Evolutionary conservation across 2,888 invertebrate genomes (phyloP).

Genomic region (Ornithoptera alexandrae): DNA sequence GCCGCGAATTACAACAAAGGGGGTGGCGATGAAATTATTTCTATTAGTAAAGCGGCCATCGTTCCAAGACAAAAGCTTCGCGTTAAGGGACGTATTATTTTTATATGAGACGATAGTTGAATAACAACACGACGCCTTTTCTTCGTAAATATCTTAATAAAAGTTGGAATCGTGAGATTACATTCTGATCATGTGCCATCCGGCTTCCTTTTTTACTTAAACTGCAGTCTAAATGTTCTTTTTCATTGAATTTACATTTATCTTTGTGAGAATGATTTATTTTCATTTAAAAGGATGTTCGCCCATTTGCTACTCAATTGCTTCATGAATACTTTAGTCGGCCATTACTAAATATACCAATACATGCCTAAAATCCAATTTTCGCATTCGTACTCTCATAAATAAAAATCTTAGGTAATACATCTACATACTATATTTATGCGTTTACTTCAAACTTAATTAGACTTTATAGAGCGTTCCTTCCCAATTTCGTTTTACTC

Average conservation of each 20-base stretch:
- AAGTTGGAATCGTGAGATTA: constrained; percentile 66
- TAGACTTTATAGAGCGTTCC: constrained; percentile 80
- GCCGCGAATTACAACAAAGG: constrained; percentile 71
- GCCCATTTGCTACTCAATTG: constrained; percentile 29
- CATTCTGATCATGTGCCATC: constrained; percentile 71
- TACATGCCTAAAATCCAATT: background rate
- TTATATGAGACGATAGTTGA: constrained; percentile 70
- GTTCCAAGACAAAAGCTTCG: constrained; percentile 70
- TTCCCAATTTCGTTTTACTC: constrained; percentile 76
- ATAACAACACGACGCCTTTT: constrained; percentile 68
- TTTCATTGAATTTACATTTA: constrained; percentile 62
- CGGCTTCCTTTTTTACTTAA: constrained; percentile 64
- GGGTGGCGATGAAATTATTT: constrained; percentile 63
- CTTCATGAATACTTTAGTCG: background rate
- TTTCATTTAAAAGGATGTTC: constrained; percentile 60
- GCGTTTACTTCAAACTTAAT: constrained; percentile 78
- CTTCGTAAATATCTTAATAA: constrained; percentile 76
- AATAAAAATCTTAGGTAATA: background rate
- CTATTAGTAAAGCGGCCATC: constrained; percentile 57
- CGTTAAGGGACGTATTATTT: constrained; percentile 73
- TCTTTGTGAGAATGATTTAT: constrained; percentile 55
- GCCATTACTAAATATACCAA: background rate
- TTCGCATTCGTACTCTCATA: background rate
- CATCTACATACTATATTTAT: constrained; percentile 45
- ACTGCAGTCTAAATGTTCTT: constrained; percentile 56